A percentile compares a stretch with the other conserved stretches of the same genome.
Evolutionary conservation across 1,140 invertebrate species (phyloP).

Genomic region (Lepidurus arcticus): DNA sequence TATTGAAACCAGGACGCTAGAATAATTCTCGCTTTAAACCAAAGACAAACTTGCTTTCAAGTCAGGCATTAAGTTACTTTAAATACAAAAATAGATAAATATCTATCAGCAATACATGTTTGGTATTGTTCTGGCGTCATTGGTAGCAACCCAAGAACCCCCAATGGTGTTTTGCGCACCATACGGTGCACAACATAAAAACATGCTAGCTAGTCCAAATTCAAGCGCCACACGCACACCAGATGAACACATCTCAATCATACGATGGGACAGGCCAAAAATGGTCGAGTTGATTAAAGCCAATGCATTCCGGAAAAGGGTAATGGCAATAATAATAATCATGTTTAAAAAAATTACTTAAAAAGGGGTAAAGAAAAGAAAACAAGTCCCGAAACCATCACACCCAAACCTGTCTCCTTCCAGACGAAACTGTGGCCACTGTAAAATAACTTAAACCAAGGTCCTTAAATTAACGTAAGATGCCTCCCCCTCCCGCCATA

Average conservation of each 20-base stretch:
- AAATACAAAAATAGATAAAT: no score
- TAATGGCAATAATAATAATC: not conserved
- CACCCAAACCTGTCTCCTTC: not conserved
- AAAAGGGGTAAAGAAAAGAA: not conserved
- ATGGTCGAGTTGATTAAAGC: not conserved
- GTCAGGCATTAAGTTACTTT: no score
- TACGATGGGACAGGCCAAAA: not conserved
- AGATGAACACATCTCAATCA: not conserved
- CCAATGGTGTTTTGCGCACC: not conserved
- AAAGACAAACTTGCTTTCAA: no score
- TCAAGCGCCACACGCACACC: not conserved
- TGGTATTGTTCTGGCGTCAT: not conserved
- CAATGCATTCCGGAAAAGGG: not conserved
- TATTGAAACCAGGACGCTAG: not conserved
- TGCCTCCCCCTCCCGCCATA: not conserved
- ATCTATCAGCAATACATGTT: not conserved
- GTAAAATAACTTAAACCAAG: conserved; percentile 3
- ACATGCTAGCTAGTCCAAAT: not conserved
- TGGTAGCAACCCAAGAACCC: not conserved
- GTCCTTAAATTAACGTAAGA: not conserved
- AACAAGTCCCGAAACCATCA: not conserved
- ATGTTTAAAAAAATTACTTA: not conserved
- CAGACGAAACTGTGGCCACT: not conserved
- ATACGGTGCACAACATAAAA: not conserved
- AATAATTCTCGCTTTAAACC: not conserved